A percentile compares a stretch with the other conserved stretches of the same genome.
Evolutionary conservation across 2,113 vertebrate species (phyloP).

Genomic region (Nycticryphes semicollaris): DNA sequence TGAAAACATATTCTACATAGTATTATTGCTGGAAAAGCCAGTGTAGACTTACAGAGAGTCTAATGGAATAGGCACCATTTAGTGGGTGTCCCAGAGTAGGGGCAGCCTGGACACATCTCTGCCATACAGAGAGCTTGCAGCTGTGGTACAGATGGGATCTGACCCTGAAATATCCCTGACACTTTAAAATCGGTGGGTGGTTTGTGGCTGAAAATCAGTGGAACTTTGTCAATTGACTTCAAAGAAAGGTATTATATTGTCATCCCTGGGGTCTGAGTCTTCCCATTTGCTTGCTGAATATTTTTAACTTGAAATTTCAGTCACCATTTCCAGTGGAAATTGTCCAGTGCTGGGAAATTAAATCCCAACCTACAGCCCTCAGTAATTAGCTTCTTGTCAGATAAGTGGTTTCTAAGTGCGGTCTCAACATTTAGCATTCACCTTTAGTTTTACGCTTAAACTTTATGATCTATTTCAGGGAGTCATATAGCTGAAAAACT

Average conservation of each 20-base stretch:
- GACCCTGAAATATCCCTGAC: background rate
- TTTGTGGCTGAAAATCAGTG: background rate
- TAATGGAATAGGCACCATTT: background rate
- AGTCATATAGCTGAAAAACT: background rate
- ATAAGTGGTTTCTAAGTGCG: background rate
- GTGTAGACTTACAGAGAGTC: background rate
- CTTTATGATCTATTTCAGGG: background rate
- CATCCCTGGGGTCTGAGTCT: background rate
- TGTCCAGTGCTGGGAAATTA: background rate
- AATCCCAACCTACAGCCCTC: background rate
- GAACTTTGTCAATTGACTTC: background rate
- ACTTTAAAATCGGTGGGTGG: background rate
- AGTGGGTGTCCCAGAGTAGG: background rate
- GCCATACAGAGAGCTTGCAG: background rate
- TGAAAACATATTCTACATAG: no score
- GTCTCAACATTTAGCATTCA: background rate
- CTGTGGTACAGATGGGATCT: background rate
- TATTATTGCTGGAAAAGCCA: background rate
- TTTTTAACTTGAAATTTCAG: background rate
- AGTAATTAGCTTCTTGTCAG: background rate
- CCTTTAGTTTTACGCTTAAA: background rate
- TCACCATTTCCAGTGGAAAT: background rate
- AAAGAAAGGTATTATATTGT: background rate
- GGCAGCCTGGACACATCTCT: background rate
- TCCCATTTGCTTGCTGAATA: background rate